A percentile compares a stretch with the other conserved stretches of the same genome.
These are phyloP conservation scores for Lithodes maja DNA, from an alignment of 2,888 invertebrate genomes.

Conservation along the genomic window DNA sequence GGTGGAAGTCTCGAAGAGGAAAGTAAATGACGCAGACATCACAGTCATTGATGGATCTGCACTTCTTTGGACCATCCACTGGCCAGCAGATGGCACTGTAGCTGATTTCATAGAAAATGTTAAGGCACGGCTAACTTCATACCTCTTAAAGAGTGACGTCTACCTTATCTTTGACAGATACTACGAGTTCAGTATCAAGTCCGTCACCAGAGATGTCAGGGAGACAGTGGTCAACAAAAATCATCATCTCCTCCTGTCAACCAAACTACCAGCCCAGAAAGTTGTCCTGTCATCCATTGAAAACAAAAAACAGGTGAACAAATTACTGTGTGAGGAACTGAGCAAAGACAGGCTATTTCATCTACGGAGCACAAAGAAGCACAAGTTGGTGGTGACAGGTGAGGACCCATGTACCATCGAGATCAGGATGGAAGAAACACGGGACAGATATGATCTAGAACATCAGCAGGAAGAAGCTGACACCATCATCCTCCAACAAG, in stretches of 20 bases:
- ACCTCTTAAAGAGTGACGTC: not conserved
- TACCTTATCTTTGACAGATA: conserved; percentile 18
- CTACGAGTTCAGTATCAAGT: not conserved
- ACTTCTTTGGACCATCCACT: no score
- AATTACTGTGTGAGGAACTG: not conserved
- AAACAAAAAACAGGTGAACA: not conserved
- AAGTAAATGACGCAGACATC: no score
- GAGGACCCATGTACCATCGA: conserved; percentile 5
- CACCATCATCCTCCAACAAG: no score
- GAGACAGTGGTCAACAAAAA: not conserved
- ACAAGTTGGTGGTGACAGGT: not conserved
- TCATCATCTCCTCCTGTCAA: conserved; percentile 2
- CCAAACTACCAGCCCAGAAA: not conserved
- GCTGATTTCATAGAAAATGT: no score
- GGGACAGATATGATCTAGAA: conserved; percentile 1
- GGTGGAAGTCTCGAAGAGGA: no score
- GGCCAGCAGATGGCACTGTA: no score
- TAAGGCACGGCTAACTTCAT: no score
- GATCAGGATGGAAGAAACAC: not conserved
- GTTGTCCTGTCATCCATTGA: no score
- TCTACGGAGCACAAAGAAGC: not conserved
- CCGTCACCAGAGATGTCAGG: conserved; percentile 6
- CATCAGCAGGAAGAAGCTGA: not conserved
- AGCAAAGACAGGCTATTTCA: not conserved
- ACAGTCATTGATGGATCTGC: no score